Percentiles rank a stretch among this genome's conserved stretches.
Evolutionary conservation across 2,113 vertebrate genomes (phyloP).

Genomic region (Petaurus breviceps): DNA sequence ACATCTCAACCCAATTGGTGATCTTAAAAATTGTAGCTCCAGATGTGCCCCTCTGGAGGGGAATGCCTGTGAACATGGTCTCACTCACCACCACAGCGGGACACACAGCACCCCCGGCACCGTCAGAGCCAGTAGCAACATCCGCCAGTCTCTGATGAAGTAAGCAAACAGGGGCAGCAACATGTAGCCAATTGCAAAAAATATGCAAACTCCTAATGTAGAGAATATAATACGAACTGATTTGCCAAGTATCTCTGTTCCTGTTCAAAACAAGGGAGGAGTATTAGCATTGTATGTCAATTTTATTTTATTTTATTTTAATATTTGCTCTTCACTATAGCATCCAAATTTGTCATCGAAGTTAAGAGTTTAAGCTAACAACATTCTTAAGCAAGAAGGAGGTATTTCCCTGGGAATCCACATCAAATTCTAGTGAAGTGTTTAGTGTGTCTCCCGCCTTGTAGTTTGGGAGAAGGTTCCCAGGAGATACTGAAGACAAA

Average conservation of each 20-base stretch:
- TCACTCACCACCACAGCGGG: slow-evolving; percentile 91
- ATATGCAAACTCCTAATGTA: slow-evolving; percentile 86
- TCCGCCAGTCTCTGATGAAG: slow-evolving; percentile 88
- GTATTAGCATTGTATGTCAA: slow-evolving; percentile 54
- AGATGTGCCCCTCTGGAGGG: neutral
- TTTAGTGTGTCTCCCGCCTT: neutral
- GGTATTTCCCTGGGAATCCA: neutral
- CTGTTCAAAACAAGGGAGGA: slow-evolving; percentile 79
- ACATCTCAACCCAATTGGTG: neutral
- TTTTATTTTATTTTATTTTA: neutral
- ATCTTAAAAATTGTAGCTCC: neutral
- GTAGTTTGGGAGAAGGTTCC: neutral
- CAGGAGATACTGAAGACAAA: slow-evolving; percentile 20
- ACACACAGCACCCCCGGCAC: slow-evolving; percentile 82
- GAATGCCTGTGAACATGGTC: slow-evolving; percentile 32
- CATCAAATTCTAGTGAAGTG: neutral
- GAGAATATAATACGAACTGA: slow-evolving; percentile 85
- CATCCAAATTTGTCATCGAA: slow-evolving; percentile 20
- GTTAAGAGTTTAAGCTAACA: neutral
- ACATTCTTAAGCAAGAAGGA: neutral
- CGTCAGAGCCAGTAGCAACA: slow-evolving; percentile 82
- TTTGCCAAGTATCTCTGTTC: slow-evolving; percentile 86
- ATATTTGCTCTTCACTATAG: slow-evolving; percentile 26
- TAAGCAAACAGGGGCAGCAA: slow-evolving; percentile 86
- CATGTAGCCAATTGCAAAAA: slow-evolving; percentile 89